Evolutionary conservation across 2,888 invertebrate species (phyloP), one percentile per base, ranked within the genome.

Genomic region (Drosophila macrospina): DNA sequence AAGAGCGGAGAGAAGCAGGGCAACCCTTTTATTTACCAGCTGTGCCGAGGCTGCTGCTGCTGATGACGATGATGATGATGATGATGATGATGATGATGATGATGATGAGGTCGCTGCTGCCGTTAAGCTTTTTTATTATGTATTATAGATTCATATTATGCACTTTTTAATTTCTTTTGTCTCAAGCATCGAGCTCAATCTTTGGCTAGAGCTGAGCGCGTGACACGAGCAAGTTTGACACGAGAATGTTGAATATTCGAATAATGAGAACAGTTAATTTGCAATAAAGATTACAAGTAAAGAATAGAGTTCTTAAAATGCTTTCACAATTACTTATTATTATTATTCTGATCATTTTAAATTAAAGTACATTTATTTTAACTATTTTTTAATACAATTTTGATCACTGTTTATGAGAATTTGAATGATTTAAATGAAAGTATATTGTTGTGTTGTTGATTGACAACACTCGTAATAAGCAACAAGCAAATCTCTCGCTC

Each of bases 141-240:
- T 85, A 81, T 86, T 86, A 86, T 86, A 86, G 86, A 86, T 86
- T 86, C 86, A 84, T 86, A 69, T 86, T 86, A 86, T 86, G 85
- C 85, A 86, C 85, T 86, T 86, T 82, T 85, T 75, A 79, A 79
- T 82, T 85, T 77, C 79, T 76, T 86, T 86, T 84, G 80, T 86
- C 75, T 83, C 66, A 41, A 57, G 55, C 70, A 69, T 51, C 56
- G 15, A 24, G 24, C 57, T 28, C 30, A 47, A 32, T 66, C 57
- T 59, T 47, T 59, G 20, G 39, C 37, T 57, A 59, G 61, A 42
- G 63, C 44, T 57, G 59, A 15, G 41, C 30, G 30, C 59, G 57
- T 36, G 59, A 48, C 36, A 60, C 20, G 41, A 11, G n/a, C 3
- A 41, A 20, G 11, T 5, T 20, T 4, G 20, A 0, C 41, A 41